These are phyloP conservation scores for Micronisus gabar DNA, from an alignment of 2,113 vertebrate genomes.

Conservation along the genomic window DNA sequence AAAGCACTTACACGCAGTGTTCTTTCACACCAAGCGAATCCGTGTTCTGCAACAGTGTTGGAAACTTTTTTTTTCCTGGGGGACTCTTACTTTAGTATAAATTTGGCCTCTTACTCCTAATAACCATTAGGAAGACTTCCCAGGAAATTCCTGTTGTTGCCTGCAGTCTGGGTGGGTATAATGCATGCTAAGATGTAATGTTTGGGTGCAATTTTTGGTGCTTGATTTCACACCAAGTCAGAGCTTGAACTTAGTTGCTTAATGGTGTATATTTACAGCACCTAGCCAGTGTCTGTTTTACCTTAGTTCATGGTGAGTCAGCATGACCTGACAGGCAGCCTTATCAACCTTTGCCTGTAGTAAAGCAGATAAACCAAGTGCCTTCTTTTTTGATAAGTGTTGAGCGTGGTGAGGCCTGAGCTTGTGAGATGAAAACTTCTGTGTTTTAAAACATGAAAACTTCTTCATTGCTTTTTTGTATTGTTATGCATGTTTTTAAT, in stretches of 20 bases:
- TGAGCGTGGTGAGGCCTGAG: neutral
- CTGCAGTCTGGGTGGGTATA: neutral
- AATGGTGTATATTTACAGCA: neutral
- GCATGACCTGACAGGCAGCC: neutral
- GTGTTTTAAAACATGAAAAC: neutral
- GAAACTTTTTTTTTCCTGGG: neutral
- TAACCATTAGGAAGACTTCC: neutral
- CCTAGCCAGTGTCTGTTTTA: neutral
- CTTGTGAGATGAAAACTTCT: neutral
- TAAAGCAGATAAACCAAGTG: neutral
- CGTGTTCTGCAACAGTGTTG: neutral
- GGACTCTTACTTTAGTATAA: neutral
- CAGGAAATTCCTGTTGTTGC: neutral
- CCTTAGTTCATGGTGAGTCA: slow-evolving; percentile 31
- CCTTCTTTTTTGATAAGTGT: neutral
- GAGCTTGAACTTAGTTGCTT: neutral
- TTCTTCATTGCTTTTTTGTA: neutral
- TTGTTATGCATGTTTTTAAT: neutral
- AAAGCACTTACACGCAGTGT: neutral
- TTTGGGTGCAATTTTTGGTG: neutral
- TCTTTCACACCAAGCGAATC: neutral
- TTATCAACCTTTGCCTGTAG: neutral
- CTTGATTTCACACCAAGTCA: neutral
- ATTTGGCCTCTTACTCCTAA: neutral
- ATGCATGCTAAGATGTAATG: neutral